Evolutionary conservation across 2,113 vertebrate species (phyloP), one percentile per base, ranked within the genome.

Genomic region (Elephas maximus): DNA sequence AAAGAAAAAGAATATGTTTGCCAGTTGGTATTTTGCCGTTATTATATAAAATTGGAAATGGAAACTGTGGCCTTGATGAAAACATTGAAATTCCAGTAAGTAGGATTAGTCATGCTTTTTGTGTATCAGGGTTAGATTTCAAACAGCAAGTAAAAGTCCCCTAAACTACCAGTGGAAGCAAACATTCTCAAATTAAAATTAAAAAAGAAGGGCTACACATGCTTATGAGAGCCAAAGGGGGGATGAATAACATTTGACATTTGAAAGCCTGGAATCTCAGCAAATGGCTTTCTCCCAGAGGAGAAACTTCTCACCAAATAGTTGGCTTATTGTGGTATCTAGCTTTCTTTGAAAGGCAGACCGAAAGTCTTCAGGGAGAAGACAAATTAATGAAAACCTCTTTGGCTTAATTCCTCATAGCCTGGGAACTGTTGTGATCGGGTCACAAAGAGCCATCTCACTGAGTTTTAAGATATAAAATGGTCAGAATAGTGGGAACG

Each of bases 21-120:
- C 95, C 97, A 96, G 92, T 96, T 97, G 91, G 91, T 96, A 92
- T 98, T 98, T 97, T 98, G 85, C 63, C 98, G 97, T 98, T 97
- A 98, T 97, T 96, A 90, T 97, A 94, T 96, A 98, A 98, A 98
- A 96, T 89, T 97, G 96, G 95, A 98, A 98, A 98, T 98, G 98
- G 98, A 98, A 98, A 98, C 89, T 97, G 81, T 45, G 76, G 98
- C 96, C 97, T 98, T 98, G 97, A 98, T 97, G 97, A 98, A 98
- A 98, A 98, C 97, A 98, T 24, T 97, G 98, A 98, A 97, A 98
- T 99, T 99, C 98, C 99, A 98, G 98, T 98, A 99, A 99, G 98
- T 82, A 82, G 98, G 94, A 98, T 99, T 99, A 98, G 98, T 99
- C 98, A 99, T 98, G 97, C 96, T 97, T 98, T 98, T 98, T 98